Evolutionary conservation across 2,888 invertebrate genomes (phyloP), one percentile per base, ranked within the genome.

Genomic region (Netelia virgata): DNA sequence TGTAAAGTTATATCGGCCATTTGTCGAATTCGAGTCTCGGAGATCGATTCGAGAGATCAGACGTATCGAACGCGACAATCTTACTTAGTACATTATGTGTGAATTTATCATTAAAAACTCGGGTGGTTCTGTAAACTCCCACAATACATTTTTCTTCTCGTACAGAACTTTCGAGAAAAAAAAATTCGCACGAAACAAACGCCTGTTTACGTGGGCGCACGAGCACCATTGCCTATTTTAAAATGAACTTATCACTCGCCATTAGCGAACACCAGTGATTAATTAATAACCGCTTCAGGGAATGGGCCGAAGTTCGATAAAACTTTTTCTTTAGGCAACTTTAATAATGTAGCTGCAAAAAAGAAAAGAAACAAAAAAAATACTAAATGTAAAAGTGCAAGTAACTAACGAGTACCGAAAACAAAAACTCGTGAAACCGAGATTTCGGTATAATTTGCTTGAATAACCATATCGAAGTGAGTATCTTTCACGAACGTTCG

Each of bases 331-430:
- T 61, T 61, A 68, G 76, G 77, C 73, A 81, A 77, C 70, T 64
- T 36, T 81, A 78, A 84, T 84, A 84, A 73, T 78, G 81, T 74
- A 77, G 81, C 73, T 74, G 74, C 77, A 43, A 59, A 47, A 47
- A 69, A 50, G n/a, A 61, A 20, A 64, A 55, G 14, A 20, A 16
- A 20, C 28, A 23, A 64, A 70, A 18, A 43, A 41, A 68, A 53
- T 43, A 55, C 73, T 43, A 76, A 69, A 36, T 36, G 36, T 61
- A 63, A 70, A 64, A 53, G 82, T 84, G 84, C 69, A 74, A 28
- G 36, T 78, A 66, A 74, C 11, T 43, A 74, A 73, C 11, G 55
- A 36, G 55, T 53, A 57, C 14, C 70, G 61, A 61, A 43, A 23
- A 66, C 28, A 28, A 3, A 28, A 3, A 41, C 59, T 80, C 61